Percentiles rank a stretch among this genome's conserved stretches.
phyloP scores from a whole-genome alignment of 2,113 vertebrate genomes.

The Gallinago jamesoni region DNA sequence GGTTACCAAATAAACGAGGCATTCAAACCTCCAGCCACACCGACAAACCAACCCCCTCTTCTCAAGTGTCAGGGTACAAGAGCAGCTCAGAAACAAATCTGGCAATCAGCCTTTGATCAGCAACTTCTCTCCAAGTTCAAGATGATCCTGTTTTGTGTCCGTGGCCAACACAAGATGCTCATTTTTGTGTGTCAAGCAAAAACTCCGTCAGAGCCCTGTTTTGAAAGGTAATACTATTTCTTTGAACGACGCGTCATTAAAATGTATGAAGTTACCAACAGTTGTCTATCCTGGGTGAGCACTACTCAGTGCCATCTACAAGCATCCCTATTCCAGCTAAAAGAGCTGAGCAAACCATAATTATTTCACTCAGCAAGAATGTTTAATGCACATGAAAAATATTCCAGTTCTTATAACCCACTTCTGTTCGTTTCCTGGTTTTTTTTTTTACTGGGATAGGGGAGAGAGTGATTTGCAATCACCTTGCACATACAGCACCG shows the following conservation, averaged over 20 bases:
- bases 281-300: background rate
- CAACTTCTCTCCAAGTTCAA: background rate
- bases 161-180: background rate
- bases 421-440: background rate
- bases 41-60: background rate
- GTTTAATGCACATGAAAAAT: rapidly evolving
- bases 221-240: background rate
- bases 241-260: background rate
- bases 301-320: rapidly evolving
- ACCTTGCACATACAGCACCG: background rate
- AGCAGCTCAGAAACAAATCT: background rate
- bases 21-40: conserved; percentile 22
- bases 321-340: background rate
- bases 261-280: background rate
- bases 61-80: background rate
- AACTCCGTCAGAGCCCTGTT: background rate
- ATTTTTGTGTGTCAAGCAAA: background rate
- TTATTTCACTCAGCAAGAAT: background rate
- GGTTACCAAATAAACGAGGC: conserved; percentile 30
- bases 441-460: background rate
- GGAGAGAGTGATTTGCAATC: background rate
- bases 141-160: background rate
- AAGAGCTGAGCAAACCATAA: rapidly evolving
- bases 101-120: background rate
- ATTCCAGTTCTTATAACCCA: background rate